Base-by-base conservation (phyloP, 2,888 invertebrate genomes). In the Cheilosia urbana region DNA sequence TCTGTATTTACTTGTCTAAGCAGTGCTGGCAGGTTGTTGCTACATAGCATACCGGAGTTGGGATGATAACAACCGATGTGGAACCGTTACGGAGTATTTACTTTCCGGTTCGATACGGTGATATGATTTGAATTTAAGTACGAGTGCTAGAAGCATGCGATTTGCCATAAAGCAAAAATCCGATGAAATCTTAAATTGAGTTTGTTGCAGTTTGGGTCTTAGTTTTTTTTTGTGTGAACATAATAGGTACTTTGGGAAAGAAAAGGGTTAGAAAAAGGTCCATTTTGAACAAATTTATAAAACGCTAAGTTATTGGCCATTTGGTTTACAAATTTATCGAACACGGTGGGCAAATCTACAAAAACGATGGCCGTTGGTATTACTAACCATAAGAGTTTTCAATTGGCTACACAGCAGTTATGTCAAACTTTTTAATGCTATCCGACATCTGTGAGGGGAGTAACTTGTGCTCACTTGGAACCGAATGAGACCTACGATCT, bases 11-110 rank as follows among this genome's bases (percentile, higher is more conserved):
- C 58, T 47, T 17, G 5, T 42, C 21, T 37, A 27, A 34, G 9
- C 45, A 21, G 15, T 17, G 9, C 45, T 30, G 15, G 42, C 45
- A 53, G 65, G 11, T 42, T 68, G 55, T 81, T 85, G 81, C 85
- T 81, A 34, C 85, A 85, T 77, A 53, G 76, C 58, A 66, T 58
- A 57, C 65, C 21, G 60, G 76, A 63, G 66, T 68, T 85, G 75
- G 76, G 81, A 85, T 85, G 85, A 81, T 85, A 77, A 17, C 69
- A 79, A 76, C 53, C 79, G 83, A 83, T 72, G 83, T 84, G 87
- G 84, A 87, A 87, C 87, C 87, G 87, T 84, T 87, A 84, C 84
- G 87, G 87, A 78, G 77, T 81, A 80, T 87, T 87, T 87, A 84
- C 71, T 87, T 87, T 87, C 84, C 84, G 71, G 73, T 81, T 84